Evolutionary conservation across 2,888 invertebrate genomes (phyloP), one percentile per base, ranked within the genome.

Genomic region (Saturnia japonica): DNA sequence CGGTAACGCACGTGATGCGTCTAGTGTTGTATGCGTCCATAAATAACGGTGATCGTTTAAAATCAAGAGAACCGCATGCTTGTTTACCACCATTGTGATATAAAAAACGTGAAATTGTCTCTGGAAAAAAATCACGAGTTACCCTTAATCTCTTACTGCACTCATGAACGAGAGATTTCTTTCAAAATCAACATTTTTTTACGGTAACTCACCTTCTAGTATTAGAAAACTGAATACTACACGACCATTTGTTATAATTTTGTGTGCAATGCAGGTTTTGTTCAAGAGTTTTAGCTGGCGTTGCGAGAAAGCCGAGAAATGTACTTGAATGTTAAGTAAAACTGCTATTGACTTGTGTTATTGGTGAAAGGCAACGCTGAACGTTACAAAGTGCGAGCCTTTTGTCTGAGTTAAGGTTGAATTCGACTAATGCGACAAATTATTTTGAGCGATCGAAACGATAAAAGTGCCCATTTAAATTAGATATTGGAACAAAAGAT

Each of bases 371-470:
- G 88, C 84, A 85, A 88, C 88, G 88, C 87, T 91, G 91, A 93
- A 93, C 89, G 92, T 90, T 92, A 93, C 92, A 93, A 93, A 93
- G 91, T 92, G 93, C 84, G 91, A 91, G 91, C 89, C 93, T 93
- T 93, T 93, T 93, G 93, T 93, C 91, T 90, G 81, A 83, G 82
- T 87, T 88, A 92, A 84, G 84, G 88, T 73, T 70, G 69, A 76
- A 76, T 90, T 86, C 75, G 72, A 28, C 68, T 74, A 68, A 9
- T 72, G 76, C 81, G 85, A 43, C 9, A 43, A 7, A 4, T 43
- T 12, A 43, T 2, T 43, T 43, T 2, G 34, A 34, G 34, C 34
- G 6, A 34, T 34, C 2, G 34, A 6, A 34, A 34, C 34, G 6
- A 34, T 34, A 2, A 34, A 34, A 4, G 3, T 47, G 14, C 16